Evolutionary conservation across 2,888 invertebrate species (phyloP), one percentile per base, ranked within the genome.

Genomic region (Lamproptera curius): DNA sequence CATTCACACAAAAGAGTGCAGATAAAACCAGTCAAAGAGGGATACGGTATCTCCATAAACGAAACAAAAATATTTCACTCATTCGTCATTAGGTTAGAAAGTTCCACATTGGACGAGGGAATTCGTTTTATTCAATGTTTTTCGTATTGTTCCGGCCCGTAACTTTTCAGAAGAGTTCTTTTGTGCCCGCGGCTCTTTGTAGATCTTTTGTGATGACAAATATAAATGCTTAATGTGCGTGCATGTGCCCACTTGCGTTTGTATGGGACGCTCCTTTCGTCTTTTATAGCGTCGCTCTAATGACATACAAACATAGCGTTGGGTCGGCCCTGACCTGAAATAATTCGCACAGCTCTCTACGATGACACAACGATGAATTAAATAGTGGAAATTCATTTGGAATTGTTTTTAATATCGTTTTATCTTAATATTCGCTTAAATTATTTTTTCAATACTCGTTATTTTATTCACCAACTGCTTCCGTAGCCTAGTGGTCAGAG

Each of bases 251-350:
- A 23, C 15, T 38, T 42, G 36, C 15, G 26, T 43, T 36, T 44
- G 16, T 42, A 36, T 28, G 28, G 20, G 31, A 11, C 17, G 14
- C 28, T 36, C 41, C 37, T 42, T 38, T 23, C 15, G 26, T 10
- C 42, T 31, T 47, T 42, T 38, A 20, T 37, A 13, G 16, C 16
- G 41, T 41, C 16, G 31, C 16, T 33, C 42, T 47, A 47, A 47
- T 47, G 47, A 47, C 23, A 31, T 20, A 47, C 47, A 47, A 42
- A 47, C 47, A 47, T 5, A 20, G 37, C 13, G 23, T 16, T 20
- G n/a, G 11, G 31, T 20, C 47, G 47, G 37, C 42, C 42, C 14
- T 47, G 47, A 47, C 47, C 37, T 33, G 42, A 33, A 38, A 23
- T 14, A 37, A 36, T 31, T 15, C 28, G 20, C 13, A 17, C n/a